These are phyloP conservation scores for Monomorium pharaonis DNA, from an alignment of 1,140 invertebrate species.

Conservation along the genomic window DNA sequence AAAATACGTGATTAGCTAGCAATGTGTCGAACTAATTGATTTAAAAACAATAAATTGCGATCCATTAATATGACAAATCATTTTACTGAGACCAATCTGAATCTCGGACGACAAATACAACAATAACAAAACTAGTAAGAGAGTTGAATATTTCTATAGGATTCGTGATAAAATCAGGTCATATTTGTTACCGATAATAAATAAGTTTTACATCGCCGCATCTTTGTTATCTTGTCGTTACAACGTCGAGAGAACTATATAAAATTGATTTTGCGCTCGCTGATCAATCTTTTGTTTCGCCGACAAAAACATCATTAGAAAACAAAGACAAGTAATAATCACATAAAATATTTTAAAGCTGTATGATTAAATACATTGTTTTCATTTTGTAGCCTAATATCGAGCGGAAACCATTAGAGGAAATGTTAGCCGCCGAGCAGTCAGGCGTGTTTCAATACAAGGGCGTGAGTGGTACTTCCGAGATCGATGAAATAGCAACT, in stretches of 20 bases:
- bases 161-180: slow-evolving; percentile 20
- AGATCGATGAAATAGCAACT: slow-evolving; percentile 32
- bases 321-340: not conserved
- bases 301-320: not conserved
- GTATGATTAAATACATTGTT: not conserved
- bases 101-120: not conserved
- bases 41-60: slow-evolving; percentile 10
- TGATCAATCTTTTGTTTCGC: not conserved
- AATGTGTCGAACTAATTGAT: not conserved
- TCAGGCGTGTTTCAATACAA: slow-evolving; percentile 83
- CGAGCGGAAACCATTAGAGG: slow-evolving; percentile 90
- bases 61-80: slow-evolving; percentile 19
- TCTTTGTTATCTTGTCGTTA: slow-evolving; percentile 11
- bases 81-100: not conserved
- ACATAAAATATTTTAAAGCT: slow-evolving; percentile 13
- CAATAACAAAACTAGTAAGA: not conserved
- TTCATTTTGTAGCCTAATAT: slow-evolving; percentile 87
- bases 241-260: not conserved
- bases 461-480: slow-evolving; percentile 45
- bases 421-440: slow-evolving; percentile 88
- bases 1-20: slow-evolving; percentile 5
- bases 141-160: slow-evolving; percentile 10
- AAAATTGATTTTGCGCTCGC: not conserved
- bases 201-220: not conserved
- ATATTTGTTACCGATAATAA: not conserved